phyloP scores from a whole-genome alignment of 2,113 vertebrate species.

The Candoia aspera region DNA sequence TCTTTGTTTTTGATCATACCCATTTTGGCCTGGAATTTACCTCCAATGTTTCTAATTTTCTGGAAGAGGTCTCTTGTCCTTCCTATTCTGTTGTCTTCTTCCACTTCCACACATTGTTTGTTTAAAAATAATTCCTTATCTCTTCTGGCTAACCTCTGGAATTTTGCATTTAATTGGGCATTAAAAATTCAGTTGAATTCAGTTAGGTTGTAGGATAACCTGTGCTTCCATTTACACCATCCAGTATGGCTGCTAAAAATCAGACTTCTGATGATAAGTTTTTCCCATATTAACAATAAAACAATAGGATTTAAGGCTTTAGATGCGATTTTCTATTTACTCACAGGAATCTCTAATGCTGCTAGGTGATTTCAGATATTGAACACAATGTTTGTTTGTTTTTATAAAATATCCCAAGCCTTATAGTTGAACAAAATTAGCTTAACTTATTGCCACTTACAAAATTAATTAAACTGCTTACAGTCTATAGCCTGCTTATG shows the following conservation, averaged over 20 bases:
- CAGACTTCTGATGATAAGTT: not conserved
- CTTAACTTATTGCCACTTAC: not conserved
- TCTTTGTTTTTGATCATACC: too few species aligned
- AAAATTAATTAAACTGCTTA: not conserved
- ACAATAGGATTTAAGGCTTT: not conserved
- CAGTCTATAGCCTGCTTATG: not conserved
- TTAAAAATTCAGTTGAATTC: too few species aligned
- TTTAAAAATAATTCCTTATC: too few species aligned
- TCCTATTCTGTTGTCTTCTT: too few species aligned
- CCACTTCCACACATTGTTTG: too few species aligned
- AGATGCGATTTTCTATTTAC: not conserved
- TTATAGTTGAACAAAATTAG: not conserved
- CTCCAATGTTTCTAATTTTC: too few species aligned
- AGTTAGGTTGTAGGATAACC: not conserved
- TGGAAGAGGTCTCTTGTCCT: too few species aligned
- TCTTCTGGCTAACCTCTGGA: too few species aligned
- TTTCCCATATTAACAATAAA: not conserved
- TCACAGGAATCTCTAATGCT: not conserved
- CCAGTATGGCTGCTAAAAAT: not conserved
- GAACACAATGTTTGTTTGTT: not conserved
- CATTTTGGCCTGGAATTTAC: too few species aligned
- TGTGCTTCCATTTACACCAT: not conserved
- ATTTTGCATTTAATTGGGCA: too few species aligned
- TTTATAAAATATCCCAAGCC: not conserved
- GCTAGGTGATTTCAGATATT: not conserved